Evolutionary conservation across 2,888 invertebrate species (phyloP), one percentile per base, ranked within the genome.

Genomic region (Drosophila rubida): DNA sequence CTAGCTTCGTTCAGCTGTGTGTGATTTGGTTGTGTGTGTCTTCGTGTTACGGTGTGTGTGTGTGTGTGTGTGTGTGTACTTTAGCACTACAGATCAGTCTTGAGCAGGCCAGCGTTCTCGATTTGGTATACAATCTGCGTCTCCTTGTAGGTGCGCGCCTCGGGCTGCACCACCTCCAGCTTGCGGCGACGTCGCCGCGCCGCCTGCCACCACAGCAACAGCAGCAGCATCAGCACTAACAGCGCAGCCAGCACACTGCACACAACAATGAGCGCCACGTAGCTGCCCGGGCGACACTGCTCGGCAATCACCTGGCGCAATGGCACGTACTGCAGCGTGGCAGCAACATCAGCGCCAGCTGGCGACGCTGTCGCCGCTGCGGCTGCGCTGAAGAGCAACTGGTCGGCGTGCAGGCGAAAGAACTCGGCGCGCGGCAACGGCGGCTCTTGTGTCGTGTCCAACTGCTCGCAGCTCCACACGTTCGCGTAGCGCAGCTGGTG

Each of bases 81-180:
- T 19, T 44, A 55, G 61, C 48, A 62, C 83, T 89, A 92, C 83
- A 96, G 94, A 92, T 96, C 95, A 77, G 96, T 96, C 75, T 96
- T 96, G 64, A 96, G 92, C 48, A 96, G 94, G 91, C 96, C 96
- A 44, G 96, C 95, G 91, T 95, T 94, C 93, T 97, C 97, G 76
- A 96, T 95, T 90, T 97, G 95, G 87, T 97, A 96, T 91, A 96
- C 95, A 83, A 97, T 94, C 92, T 97, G 96, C 8, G 97, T 97
- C 92, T 97, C 96, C 87, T 95, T 94, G 90, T 97, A 97, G 13
- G 96, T 95, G 88, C 95, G 94, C 1, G 96, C 95, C 80, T 96
- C 96, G 0, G 97, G 96, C 87, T 96, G 94, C 53, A 97, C 95
- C 91, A 96, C 93, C 88, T 94, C 94, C 79, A 95, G 77, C 74